A percentile compares a stretch with the other conserved stretches of the same genome.
phyloP scores from a whole-genome alignment of 2,797 vertebrate species.

The Miichthys miiuy region DNA sequence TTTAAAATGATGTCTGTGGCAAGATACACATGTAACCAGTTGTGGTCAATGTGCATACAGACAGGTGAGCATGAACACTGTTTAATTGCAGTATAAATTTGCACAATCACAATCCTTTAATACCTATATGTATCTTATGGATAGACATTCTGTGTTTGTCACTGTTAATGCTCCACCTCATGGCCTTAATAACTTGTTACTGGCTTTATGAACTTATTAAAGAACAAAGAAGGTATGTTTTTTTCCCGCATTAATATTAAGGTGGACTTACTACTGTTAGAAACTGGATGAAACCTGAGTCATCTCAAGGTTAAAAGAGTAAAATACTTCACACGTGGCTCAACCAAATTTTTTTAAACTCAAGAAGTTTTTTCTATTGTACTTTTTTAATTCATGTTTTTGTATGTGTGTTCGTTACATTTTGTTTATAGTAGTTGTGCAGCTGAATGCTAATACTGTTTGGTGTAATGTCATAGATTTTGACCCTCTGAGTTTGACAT shows the following conservation, averaged over 20 bases:
- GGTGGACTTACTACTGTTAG: not conserved
- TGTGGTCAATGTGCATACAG: not conserved
- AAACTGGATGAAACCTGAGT: not conserved
- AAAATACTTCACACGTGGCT: not conserved
- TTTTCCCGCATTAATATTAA: not conserved
- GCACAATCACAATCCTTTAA: too few relatives aligned
- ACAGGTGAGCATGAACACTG: not conserved
- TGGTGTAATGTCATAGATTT: too few relatives aligned
- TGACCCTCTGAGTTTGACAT: not conserved
- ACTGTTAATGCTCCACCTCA: not conserved
- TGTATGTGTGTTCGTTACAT: too few relatives aligned
- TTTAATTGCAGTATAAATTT: not conserved
- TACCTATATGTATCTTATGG: not conserved
- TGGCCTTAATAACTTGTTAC: not conserved
- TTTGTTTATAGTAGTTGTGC: too few relatives aligned
- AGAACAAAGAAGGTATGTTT: not conserved
- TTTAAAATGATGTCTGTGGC: not conserved
- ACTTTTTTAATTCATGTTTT: too few relatives aligned
- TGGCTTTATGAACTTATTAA: not conserved
- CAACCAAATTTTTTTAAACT: not conserved
- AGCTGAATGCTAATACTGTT: too few relatives aligned
- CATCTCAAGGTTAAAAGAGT: not conserved
- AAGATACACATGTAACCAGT: not conserved
- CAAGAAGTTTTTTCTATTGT: not conserved
- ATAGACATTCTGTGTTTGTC: not conserved